These are phyloP conservation scores for Podotricha telesiphe DNA, from an alignment of 2,888 invertebrate genomes.

Conservation along the genomic window DNA sequence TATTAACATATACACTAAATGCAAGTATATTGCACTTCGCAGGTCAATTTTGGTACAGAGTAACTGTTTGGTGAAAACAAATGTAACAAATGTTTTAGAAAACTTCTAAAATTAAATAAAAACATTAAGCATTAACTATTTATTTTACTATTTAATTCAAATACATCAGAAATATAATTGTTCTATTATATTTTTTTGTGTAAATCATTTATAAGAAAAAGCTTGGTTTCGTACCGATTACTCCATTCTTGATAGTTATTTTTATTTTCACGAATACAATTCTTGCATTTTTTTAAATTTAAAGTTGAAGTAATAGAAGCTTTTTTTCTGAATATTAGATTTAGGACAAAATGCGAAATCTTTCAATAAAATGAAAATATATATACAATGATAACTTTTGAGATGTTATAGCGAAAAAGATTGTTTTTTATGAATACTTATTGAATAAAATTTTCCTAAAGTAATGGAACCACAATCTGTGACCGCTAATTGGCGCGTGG, in stretches of 20 bases:
- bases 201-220: background rate
- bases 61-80: background rate
- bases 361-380: background rate
- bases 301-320: no score
- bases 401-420: background rate
- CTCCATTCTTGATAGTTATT: background rate
- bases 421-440: background rate
- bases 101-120: no score
- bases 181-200: no score
- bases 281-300: no score
- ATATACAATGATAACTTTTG: no score
- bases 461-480: constrained; percentile 48
- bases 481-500: constrained; percentile 54
- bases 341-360: background rate
- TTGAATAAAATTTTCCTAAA: constrained; percentile 13
- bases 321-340: background rate
- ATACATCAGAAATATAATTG: background rate
- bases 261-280: background rate
- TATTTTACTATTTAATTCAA: background rate
- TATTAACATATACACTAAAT: background rate
- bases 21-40: background rate
- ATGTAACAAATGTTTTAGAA: no score
- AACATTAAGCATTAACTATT: background rate
- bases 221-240: background rate
- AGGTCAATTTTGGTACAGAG: background rate